These are phyloP conservation scores for Balaenoptera acutorostrata DNA, from an alignment of 2,113 vertebrate genomes.

Conservation along the genomic window DNA sequence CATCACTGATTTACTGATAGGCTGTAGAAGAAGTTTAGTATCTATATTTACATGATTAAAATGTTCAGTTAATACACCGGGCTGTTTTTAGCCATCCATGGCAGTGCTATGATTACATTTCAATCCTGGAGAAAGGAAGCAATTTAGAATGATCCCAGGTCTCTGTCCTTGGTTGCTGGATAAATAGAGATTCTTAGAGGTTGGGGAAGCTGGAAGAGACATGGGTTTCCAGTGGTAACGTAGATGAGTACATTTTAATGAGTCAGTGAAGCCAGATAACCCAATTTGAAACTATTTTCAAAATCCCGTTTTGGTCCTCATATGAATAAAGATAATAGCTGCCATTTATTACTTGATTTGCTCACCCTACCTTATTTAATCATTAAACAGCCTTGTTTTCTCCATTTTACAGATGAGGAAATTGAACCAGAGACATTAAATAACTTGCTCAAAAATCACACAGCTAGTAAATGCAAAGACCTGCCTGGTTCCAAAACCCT, in stretches of 20 bases:
- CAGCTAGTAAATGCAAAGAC: not conserved
- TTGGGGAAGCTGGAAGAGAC: not conserved
- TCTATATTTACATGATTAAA: slow-evolving; percentile 58
- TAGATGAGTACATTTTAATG: not conserved
- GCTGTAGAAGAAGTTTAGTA: slow-evolving; percentile 46
- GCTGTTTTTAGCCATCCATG: slow-evolving; percentile 19
- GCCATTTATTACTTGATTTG: not conserved
- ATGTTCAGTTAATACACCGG: slow-evolving; percentile 14
- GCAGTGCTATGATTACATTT: not conserved
- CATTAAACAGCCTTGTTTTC: not conserved
- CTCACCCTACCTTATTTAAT: not conserved
- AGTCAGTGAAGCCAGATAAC: not conserved
- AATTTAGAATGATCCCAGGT: not conserved
- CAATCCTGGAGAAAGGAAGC: not conserved
- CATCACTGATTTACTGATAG: slow-evolving; percentile 54
- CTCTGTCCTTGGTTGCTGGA: not conserved
- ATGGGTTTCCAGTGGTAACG: not conserved
- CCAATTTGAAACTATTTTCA: not conserved
- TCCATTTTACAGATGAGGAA: not conserved
- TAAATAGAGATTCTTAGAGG: not conserved
- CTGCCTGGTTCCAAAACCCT: not conserved
- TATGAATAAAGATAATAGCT: not conserved
- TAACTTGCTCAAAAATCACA: not conserved
- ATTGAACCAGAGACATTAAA: not conserved
- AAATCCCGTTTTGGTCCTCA: not conserved